Conservation (phyloP, 2,113 vertebrate species). For the Passer domesticus region DNA sequence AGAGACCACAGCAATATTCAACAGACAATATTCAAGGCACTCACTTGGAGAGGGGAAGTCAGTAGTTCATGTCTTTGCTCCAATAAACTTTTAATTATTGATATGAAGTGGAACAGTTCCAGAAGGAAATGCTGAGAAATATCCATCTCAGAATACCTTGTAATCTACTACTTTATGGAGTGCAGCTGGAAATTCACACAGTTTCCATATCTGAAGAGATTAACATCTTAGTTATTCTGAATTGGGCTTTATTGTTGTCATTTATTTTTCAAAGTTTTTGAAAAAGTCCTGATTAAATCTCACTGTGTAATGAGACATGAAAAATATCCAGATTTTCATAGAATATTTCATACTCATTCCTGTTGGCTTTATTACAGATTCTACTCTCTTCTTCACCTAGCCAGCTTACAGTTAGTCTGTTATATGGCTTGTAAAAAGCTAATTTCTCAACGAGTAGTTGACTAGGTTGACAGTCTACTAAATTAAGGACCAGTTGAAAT, state of each 20-base stretch:
- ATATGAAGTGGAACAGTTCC: background rate
- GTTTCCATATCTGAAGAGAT: background rate
- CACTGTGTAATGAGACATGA: background rate
- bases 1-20: background rate
- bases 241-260: background rate
- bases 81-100: conserved; percentile 39
- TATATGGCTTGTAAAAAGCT: background rate
- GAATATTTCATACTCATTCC: background rate
- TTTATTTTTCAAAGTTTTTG: conserved; percentile 11
- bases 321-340: background rate
- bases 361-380: background rate
- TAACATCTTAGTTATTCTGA: background rate
- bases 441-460: background rate
- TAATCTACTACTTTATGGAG: background rate
- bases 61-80: background rate
- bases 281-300: background rate
- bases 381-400: background rate
- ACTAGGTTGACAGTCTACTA: background rate
- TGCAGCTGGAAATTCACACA: background rate
- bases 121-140: background rate
- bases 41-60: background rate
- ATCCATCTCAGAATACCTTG: background rate
- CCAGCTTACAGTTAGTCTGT: background rate
- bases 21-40: background rate
- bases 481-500: background rate